Evolutionary conservation across 2,888 invertebrate genomes (phyloP).

Genomic region (Papilio elwesi): DNA sequence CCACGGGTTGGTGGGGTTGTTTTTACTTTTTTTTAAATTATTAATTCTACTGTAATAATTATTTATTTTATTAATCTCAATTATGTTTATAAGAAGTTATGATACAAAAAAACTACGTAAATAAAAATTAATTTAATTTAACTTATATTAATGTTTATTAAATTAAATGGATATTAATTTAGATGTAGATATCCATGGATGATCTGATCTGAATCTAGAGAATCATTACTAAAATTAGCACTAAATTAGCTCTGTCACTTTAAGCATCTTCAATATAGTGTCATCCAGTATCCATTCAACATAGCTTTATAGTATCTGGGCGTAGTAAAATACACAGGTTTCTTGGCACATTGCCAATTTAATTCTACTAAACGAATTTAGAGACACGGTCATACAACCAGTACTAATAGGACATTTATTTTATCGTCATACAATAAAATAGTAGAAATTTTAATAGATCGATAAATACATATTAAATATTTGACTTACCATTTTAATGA

Average conservation of each 20-base stretch:
- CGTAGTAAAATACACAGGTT: neutral
- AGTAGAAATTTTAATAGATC: too few species aligned
- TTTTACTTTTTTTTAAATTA: too few species aligned
- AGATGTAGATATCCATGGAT: too few species aligned
- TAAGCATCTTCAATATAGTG: neutral
- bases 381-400: neutral
- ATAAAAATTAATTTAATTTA: too few species aligned
- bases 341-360: conserved; percentile 1
- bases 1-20: too few species aligned
- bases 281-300: neutral
- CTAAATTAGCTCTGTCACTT: neutral
- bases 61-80: too few species aligned
- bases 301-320: neutral
- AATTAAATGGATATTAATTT: neutral
- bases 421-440: too few species aligned
- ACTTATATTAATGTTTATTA: neutral
- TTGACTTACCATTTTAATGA: conserved; percentile 31
- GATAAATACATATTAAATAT: neutral
- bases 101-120: too few species aligned
- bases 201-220: neutral
- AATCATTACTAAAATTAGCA: neutral
- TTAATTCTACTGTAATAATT: too few species aligned
- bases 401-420: too few species aligned
- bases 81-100: too few species aligned
- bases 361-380: neutral